These are phyloP conservation scores for Ispidina lecontei DNA, from an alignment of 2,797 vertebrate genomes.

Conservation along the genomic window DNA sequence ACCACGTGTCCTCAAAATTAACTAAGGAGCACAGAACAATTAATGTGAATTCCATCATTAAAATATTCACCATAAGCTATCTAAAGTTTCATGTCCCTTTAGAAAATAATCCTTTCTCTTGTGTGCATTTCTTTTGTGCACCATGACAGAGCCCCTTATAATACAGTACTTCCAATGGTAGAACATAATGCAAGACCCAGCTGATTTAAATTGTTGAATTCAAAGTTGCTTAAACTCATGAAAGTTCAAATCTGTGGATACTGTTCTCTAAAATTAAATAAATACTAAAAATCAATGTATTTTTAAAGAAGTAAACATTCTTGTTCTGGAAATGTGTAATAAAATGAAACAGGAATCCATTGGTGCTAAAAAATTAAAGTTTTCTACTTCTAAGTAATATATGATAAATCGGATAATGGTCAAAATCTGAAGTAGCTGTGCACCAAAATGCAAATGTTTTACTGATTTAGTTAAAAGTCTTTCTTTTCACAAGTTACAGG, in stretches of 20 bases:
- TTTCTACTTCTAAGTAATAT: slow-evolving; percentile 38
- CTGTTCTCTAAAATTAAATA: background rate
- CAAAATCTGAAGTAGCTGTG: slow-evolving; percentile 23
- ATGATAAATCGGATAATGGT: slow-evolving; percentile 25
- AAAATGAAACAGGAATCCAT: background rate
- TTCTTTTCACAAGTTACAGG: background rate
- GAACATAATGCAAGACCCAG: background rate
- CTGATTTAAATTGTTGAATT: background rate
- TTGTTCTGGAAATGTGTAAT: background rate
- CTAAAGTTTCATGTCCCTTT: background rate
- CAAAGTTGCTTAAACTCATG: background rate
- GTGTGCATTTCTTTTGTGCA: background rate
- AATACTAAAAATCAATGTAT: background rate
- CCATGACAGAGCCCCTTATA: background rate
- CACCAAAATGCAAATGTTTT: background rate
- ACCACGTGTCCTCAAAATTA: background rate
- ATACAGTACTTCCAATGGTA: background rate
- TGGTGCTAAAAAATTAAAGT: slow-evolving; percentile 26
- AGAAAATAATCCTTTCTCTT: background rate
- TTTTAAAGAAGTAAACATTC: background rate
- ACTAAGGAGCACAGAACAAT: background rate
- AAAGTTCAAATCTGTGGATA: background rate
- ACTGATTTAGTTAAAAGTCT: background rate
- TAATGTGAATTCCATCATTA: background rate
- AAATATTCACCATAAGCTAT: background rate